Evolutionary conservation across 1,140 invertebrate species (phyloP).

Genomic region (Leucophenga varia): DNA sequence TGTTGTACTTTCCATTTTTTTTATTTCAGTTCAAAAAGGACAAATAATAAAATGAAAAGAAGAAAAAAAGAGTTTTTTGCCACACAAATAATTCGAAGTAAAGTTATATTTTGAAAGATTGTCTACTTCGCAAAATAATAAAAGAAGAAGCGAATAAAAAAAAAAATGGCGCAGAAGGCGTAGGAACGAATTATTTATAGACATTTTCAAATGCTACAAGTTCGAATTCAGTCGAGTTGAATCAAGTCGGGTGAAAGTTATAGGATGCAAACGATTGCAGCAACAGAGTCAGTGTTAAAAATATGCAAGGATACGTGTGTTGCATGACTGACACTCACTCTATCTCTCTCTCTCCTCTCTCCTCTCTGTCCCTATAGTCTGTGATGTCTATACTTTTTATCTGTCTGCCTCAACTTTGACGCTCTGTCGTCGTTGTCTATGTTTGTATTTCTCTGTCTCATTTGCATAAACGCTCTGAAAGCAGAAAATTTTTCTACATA

Average conservation of each 20-base stretch:
- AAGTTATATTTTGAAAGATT: too few relatives aligned
- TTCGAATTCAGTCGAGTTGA: too few relatives aligned
- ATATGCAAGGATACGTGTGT: conserved; percentile 23
- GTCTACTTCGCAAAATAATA: too few relatives aligned
- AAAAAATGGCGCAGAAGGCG: too few relatives aligned
- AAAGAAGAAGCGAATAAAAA: too few relatives aligned
- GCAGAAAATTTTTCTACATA: conserved; percentile 38
- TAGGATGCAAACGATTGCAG: conserved; percentile 5
- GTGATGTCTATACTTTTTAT: background rate
- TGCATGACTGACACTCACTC: conserved; percentile 42
- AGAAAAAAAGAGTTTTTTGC: too few relatives aligned
- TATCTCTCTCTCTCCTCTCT: conserved; percentile 21
- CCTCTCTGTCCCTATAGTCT: conserved; percentile 9
- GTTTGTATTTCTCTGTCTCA: conserved; percentile 42
- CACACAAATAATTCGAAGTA: too few relatives aligned
- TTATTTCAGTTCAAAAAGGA: too few relatives aligned
- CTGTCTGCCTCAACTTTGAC: background rate
- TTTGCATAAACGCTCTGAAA: conserved; percentile 51
- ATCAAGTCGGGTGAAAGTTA: conserved; percentile 33
- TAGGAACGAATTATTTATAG: too few relatives aligned
- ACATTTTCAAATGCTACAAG: too few relatives aligned
- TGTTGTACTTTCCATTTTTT: too few relatives aligned
- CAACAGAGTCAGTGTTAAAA: background rate
- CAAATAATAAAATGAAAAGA: too few relatives aligned
- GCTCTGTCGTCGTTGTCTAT: conserved; percentile 24